Base-by-base conservation (phyloP, 2,113 vertebrate species). In the Xenus cinereus region DNA sequence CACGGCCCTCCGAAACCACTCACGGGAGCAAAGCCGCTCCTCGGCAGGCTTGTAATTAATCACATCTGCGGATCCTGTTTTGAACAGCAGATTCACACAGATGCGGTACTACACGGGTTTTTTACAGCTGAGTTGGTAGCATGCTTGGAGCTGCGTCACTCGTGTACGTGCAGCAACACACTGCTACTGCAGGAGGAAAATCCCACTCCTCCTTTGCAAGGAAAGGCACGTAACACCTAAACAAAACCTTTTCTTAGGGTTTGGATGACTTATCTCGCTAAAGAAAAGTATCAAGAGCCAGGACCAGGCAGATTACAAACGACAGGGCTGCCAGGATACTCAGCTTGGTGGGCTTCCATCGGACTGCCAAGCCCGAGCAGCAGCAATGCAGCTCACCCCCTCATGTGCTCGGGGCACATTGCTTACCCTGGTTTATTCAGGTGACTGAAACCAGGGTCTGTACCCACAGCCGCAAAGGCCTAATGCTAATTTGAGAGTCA, bases 121-220 rank as follows among this genome's bases (percentile, higher is more conserved):
- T 62, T 23, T 37, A 7, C 37, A 3, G 81, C 60, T 7, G 82
- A 22, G 94, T 13, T 23, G 72, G 85, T 28, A 86, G 88, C 68
- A 20, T 2, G 48, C 75, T 48, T 5, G 48, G 30, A 10, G 84
- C 84, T 18, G 87, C 54, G 41, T 53, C 90, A 76, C 48, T 20
- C 8, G 88, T 1, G 92, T 77, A 93, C 85, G 96, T 95, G 94
- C 95, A 12, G 93, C 87, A 8, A 3, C 73, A 3, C 95, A 87
- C 46, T 45, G 87, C 71, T 43, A 23, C 88, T 4, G 67, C 85
- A 1, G 17, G 7, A 19, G 81, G 33, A 6, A 59, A 39, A 62
- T 16, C 18, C 26, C 87, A 9, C 59, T 35, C 54, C 9, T 18
- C 54, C n/a, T 26, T 4, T 3, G 67, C 75, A 6, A 33, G 77